Conservation (phyloP, 2,888 invertebrate genomes). For the Amblyjoppa proteus region DNA sequence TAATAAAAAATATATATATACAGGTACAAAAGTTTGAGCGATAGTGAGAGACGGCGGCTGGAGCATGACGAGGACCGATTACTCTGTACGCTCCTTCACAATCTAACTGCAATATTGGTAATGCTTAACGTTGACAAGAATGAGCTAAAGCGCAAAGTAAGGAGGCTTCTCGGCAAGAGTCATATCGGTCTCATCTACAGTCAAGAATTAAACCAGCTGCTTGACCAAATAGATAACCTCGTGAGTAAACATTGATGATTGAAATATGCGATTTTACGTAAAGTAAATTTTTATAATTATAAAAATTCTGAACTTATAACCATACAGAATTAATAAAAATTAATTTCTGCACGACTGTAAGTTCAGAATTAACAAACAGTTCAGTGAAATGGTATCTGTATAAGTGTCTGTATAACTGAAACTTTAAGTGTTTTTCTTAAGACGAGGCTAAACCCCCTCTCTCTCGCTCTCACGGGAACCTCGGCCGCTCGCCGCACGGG, state of each 20-base stretch:
- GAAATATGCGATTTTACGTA: no score
- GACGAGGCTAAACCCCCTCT: no score
- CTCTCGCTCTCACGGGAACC: no score
- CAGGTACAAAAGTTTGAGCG: slow-evolving; percentile 95
- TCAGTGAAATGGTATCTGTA: no score
- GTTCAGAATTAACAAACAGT: no score
- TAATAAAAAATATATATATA: slow-evolving; percentile 10
- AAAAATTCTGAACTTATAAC: no score
- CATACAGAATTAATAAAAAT: no score
- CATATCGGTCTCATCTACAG: slow-evolving; percentile 99
- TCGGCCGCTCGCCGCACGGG: no score
- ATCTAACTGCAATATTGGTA: slow-evolving; percentile 97
- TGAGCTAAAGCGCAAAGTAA: slow-evolving; percentile 94
- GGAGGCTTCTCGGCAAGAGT: slow-evolving; percentile 98
- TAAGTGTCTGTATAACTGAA: no score
- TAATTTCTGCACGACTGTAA: no score
- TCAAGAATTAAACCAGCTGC: slow-evolving; percentile 97
- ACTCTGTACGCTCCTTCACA: slow-evolving; percentile 97
- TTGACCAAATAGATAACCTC: slow-evolving; percentile 97
- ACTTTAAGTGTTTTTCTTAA: no score
- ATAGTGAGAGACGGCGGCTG: slow-evolving; percentile 96
- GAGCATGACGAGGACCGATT: slow-evolving; percentile 99
- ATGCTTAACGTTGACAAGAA: slow-evolving; percentile 95
- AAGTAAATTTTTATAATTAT: not conserved
- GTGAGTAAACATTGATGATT: slow-evolving; percentile 86